These are phyloP conservation scores for Bubalus kerabau DNA, from an alignment of 2,113 vertebrate species.

Conservation along the genomic window DNA sequence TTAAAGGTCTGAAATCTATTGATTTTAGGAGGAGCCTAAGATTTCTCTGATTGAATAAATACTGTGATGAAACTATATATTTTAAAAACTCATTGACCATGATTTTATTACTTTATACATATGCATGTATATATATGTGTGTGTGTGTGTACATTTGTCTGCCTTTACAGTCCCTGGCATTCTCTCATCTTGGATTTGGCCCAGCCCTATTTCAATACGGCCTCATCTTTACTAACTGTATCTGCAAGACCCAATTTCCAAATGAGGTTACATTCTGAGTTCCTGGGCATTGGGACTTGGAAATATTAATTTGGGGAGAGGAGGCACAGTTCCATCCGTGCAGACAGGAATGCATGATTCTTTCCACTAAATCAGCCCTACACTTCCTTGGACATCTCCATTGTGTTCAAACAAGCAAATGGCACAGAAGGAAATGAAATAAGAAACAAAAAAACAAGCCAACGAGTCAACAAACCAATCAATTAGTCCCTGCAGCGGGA, in stretches of 20 bases:
- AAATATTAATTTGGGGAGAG: background rate
- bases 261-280: background rate
- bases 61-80: background rate
- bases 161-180: background rate
- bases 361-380: background rate
- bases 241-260: background rate
- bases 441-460: background rate
- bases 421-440: background rate
- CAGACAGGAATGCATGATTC: background rate
- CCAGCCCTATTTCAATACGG: background rate
- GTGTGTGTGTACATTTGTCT: background rate
- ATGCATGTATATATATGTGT: background rate
- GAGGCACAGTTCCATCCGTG: background rate
- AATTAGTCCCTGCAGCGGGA: too few relatives aligned
- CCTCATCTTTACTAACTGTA: background rate
- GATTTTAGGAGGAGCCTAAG: background rate
- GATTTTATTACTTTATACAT: background rate
- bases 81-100: background rate
- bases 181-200: background rate
- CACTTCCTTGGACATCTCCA: background rate
- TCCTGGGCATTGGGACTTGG: background rate
- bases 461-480: background rate
- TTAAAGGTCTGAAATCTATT: background rate
- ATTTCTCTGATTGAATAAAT: background rate
- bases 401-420: background rate